Evolutionary conservation across 1,140 invertebrate genomes (phyloP), one percentile per base, ranked within the genome.

Genomic region (Holcopasites calliopsidis): DNA sequence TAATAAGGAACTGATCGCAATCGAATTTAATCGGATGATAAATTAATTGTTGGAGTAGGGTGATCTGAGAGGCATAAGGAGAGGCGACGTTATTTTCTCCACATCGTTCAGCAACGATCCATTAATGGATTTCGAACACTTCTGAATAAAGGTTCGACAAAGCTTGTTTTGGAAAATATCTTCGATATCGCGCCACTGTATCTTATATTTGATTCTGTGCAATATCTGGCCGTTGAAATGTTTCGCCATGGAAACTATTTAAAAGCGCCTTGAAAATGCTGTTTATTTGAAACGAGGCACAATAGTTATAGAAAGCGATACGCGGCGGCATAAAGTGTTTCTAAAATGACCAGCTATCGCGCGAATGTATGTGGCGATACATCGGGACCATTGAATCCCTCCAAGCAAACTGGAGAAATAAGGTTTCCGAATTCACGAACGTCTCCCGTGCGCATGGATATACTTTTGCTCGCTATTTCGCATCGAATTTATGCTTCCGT

Each of bases 351-450:
- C 60, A 62, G 1, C 23, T 44, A 0, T 31, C n/a, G 28, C 10
- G 28, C 40, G 23, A 31, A 21, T 62, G 6, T 21, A 26, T 44
- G 26, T 23, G 2, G 18, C 60, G 18, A 44, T 62, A 62, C 26
- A 18, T 28, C 26, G 40, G 60, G 60, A n/a, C 60, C 60, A 62
- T 62, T 62, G 60, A 44, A 62, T 42, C 38, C 10, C 28, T 40
- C 38, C 40, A 7, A 21, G 40, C 23, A 21, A 62, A 62, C 42
- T 23, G 40, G 60, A 31, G 28, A 62, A 44, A 21, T 44, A 44
- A 62, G 60, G 18, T 62, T 62, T 44, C 60, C 40, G 40, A 62
- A 62, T 62, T 44, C 60, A 42, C 40, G 40, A 28, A 44, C 40
- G 16, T 44, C 40, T 62, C 40, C 44, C n/a, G 23, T 42, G 23